Conservation (phyloP, 2,888 invertebrate species). For the Hyles lineata region DNA sequence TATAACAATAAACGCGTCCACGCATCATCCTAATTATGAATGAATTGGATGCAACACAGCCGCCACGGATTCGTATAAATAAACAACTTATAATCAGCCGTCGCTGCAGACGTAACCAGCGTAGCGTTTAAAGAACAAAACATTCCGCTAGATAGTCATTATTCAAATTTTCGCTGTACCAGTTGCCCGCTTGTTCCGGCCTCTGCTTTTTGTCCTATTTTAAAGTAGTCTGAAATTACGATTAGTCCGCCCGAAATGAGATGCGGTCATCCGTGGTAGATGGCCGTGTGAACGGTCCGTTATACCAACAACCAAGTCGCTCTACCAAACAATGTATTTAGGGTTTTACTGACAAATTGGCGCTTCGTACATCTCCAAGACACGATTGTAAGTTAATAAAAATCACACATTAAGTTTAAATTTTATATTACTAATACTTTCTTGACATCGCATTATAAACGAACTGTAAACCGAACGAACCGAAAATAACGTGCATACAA, state of each 20-base stretch:
- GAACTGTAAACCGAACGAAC: too few species aligned
- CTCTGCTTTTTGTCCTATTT: slow-evolving; percentile 81
- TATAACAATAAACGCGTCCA: neutral
- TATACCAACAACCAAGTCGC: slow-evolving; percentile 71
- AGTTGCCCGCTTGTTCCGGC: slow-evolving; percentile 83
- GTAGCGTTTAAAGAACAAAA: slow-evolving; percentile 75
- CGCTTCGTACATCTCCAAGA: neutral
- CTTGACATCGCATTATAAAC: too few species aligned
- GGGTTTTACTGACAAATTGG: neutral
- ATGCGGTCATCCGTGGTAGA: slow-evolving; percentile 79
- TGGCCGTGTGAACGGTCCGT: slow-evolving; percentile 81
- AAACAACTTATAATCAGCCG: slow-evolving; percentile 37
- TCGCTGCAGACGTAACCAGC: slow-evolving; percentile 63
- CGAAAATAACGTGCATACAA: too few species aligned
- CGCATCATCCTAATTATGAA: neutral
- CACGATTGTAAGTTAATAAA: too few species aligned
- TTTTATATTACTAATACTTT: too few species aligned
- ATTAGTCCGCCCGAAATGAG: slow-evolving; percentile 79
- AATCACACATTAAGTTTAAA: too few species aligned
- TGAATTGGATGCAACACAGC: slow-evolving; percentile 42
- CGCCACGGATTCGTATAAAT: slow-evolving; percentile 47
- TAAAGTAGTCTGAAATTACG: slow-evolving; percentile 78
- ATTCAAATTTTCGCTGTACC: slow-evolving; percentile 83
- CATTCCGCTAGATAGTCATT: slow-evolving; percentile 82
- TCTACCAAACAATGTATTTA: slow-evolving; percentile 50